A percentile compares a stretch with the other conserved stretches of the same genome.
phyloP scores from a whole-genome alignment of 2,888 invertebrate species.

The Napeogenes sylphis region DNA sequence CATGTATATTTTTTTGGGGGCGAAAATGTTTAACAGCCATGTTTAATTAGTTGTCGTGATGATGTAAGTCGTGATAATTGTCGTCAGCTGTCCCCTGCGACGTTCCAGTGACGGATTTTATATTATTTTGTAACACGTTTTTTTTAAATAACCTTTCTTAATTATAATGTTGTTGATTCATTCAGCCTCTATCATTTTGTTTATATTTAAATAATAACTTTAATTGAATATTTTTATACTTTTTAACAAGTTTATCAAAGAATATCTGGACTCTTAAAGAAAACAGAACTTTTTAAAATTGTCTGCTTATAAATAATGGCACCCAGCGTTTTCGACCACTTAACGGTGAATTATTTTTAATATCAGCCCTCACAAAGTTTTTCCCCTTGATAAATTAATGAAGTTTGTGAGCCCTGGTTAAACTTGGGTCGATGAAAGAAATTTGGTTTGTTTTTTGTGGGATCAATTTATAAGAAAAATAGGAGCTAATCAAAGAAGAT shows the following conservation, averaged over 20 bases:
- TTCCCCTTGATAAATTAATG: constrained; percentile 35
- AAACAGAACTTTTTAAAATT: no score
- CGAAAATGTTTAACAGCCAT: constrained; percentile 19
- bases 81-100: constrained; percentile 9
- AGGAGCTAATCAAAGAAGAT: background rate
- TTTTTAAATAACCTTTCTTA: constrained; percentile 1
- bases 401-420: constrained; percentile 34
- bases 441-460: constrained; percentile 10
- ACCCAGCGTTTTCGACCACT: constrained; percentile 11
- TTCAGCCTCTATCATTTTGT: no score
- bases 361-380: constrained; percentile 14
- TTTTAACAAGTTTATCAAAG: no score
- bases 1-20: constrained; percentile 9
- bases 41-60: constrained; percentile 24
- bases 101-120: background rate
- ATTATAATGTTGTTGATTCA: background rate
- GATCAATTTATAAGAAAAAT: constrained; percentile 8
- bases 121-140: background rate
- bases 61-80: constrained; percentile 15
- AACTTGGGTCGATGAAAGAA: constrained; percentile 11
- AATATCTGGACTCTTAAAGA: no score
- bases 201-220: no score
- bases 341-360: constrained; percentile 22
- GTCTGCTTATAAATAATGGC: no score
- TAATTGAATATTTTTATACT: no score